Conservation (phyloP, 1,140 invertebrate genomes). For the Drosophila nigromelanica region DNA sequence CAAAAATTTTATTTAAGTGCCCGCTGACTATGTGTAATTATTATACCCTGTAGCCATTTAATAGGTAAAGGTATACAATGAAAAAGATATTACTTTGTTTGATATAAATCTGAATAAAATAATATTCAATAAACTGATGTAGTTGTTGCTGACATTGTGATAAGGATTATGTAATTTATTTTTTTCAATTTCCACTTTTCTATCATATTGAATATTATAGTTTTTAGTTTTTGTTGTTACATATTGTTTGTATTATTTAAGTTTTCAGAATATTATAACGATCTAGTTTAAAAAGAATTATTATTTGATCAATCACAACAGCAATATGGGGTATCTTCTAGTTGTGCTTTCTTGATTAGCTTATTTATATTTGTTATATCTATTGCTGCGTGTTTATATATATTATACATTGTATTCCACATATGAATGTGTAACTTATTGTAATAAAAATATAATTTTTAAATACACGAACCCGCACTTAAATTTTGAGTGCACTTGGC, state of each 20-base stretch:
- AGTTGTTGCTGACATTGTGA: too few species aligned
- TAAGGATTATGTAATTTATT: too few species aligned
- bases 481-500: conserved; percentile 49
- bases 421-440: conserved; percentile 6
- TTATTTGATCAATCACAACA: too few species aligned
- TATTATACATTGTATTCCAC: conserved; percentile 2
- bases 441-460: conserved; percentile 27
- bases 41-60: not conserved
- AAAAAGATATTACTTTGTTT: too few species aligned
- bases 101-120: too few species aligned
- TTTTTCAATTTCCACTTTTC: too few species aligned
- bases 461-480: conserved; percentile 32
- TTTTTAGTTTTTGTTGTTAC: too few species aligned
- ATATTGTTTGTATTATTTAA: too few species aligned
- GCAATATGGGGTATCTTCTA: not conserved
- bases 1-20: conserved; percentile 33
- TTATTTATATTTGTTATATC: not conserved
- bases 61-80: not conserved
- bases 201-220: too few species aligned
- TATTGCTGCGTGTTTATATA: not conserved
- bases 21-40: conserved; percentile 24
- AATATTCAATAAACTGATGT: too few species aligned
- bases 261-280: too few species aligned
- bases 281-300: too few species aligned
- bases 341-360: not conserved